Evolutionary conservation across 1,140 invertebrate genomes (phyloP).

Genomic region (Aethina tumida): DNA sequence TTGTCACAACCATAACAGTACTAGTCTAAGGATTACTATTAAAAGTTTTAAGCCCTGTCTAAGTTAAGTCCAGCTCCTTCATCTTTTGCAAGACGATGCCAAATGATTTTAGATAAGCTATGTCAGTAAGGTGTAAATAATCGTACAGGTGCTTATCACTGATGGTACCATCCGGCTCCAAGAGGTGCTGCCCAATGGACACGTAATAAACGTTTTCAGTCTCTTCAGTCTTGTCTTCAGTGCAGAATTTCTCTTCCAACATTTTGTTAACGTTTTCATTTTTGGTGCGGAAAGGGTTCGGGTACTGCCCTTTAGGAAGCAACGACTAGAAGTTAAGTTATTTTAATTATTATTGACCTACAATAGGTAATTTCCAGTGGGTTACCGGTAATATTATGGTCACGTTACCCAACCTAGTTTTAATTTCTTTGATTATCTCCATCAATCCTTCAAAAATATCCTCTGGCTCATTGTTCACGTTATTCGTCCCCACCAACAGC

Average conservation of each 20-base stretch:
- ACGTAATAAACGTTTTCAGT: constrained; percentile 37
- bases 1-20: too few relatives aligned
- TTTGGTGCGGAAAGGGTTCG: constrained; percentile 53
- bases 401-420: constrained; percentile 44
- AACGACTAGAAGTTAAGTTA: constrained; percentile 54
- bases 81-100: constrained; percentile 48
- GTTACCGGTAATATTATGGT: constrained; percentile 54
- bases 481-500: constrained; percentile 61
- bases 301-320: constrained; percentile 53
- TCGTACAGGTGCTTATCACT: constrained; percentile 60
- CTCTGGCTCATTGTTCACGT: constrained; percentile 50
- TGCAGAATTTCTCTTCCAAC: constrained; percentile 38
- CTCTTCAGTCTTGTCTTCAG: constrained; percentile 27
- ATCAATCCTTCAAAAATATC: constrained; percentile 56
- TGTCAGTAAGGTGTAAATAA: constrained; percentile 57
- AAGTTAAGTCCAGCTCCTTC: constrained; percentile 34
- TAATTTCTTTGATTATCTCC: constrained; percentile 48
- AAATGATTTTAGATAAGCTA: constrained; percentile 57
- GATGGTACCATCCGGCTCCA: constrained; percentile 51
- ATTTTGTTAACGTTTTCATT: constrained; percentile 49
- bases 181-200: constrained; percentile 45
- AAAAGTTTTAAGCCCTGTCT: too few relatives aligned
- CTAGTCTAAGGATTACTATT: too few relatives aligned
- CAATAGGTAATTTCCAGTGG: too few relatives aligned
- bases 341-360: too few relatives aligned